A percentile compares a stretch with the other conserved stretches of the same genome.
Evolutionary conservation across 37 sponge, comb jelly and placozoan species (phyloP).

Genomic region (Corticium candelabrum): DNA sequence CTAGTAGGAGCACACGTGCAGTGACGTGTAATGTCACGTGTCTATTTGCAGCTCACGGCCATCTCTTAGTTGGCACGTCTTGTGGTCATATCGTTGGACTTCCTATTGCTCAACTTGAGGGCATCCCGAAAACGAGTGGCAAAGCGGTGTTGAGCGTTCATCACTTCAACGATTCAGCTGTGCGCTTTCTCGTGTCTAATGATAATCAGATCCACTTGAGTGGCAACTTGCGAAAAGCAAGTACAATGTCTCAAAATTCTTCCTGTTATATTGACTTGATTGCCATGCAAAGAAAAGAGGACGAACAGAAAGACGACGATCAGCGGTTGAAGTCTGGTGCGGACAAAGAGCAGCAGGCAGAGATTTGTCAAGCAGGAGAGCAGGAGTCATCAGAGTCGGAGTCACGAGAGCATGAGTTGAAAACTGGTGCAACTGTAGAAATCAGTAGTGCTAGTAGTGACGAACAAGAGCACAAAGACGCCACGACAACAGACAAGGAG

Average conservation of each 20-base stretch:
- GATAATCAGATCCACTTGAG: too few species aligned
- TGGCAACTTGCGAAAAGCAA: too few species aligned
- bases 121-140: not conserved
- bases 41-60: not conserved
- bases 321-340: too few species aligned
- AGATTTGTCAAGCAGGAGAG: not conserved
- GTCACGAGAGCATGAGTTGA: not conserved
- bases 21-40: not conserved
- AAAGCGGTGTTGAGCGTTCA: not conserved
- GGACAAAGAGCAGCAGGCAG: not conserved
- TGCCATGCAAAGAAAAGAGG: too few species aligned
- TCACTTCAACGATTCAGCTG: not conserved
- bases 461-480: not conserved
- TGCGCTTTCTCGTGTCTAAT: conserved; percentile 3
- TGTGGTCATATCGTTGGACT: not conserved
- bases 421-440: not conserved
- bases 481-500: not conserved
- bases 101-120: not conserved
- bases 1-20: not conserved
- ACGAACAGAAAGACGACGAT: too few species aligned
- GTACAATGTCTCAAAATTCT: too few species aligned
- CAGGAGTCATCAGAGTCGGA: not conserved
- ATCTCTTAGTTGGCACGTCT: not conserved
- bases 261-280: too few species aligned
- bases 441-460: not conserved